A percentile compares a stretch with the other conserved stretches of the same genome.
Evolutionary conservation across 1,140 invertebrate genomes (phyloP).

Genomic region (Orchestia grillus): DNA sequence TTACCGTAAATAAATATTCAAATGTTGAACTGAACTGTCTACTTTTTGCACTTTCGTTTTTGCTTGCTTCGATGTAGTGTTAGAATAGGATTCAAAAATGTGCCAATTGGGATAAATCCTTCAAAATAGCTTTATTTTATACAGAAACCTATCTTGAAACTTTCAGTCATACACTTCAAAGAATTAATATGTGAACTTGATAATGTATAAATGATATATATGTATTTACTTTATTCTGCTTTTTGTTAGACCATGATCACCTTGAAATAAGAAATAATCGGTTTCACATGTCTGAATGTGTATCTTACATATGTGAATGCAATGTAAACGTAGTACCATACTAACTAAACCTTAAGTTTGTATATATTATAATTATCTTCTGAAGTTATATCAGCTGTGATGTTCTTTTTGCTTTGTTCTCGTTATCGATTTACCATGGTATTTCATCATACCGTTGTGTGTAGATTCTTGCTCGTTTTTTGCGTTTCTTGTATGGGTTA

Average conservation of each 20-base stretch:
- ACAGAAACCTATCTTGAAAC: background rate
- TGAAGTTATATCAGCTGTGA: background rate
- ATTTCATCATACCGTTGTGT: background rate
- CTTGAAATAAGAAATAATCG: background rate
- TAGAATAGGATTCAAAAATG: background rate
- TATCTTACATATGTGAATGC: slow-evolving; percentile 27
- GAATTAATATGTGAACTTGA: background rate
- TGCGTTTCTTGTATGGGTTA: background rate
- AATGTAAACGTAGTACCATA: background rate
- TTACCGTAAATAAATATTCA: background rate
- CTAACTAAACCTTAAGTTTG: background rate
- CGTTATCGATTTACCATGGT: background rate
- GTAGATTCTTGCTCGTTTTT: slow-evolving; percentile 15
- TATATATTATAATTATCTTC: slow-evolving; percentile 17
- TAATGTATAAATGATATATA: slow-evolving; percentile 13
- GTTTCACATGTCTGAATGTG: background rate
- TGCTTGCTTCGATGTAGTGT: background rate
- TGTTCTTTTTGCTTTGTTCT: slow-evolving; percentile 16
- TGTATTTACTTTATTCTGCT: background rate
- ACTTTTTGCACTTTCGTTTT: background rate
- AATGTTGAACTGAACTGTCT: background rate
- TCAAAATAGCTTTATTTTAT: background rate
- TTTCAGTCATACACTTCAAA: background rate
- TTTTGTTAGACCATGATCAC: background rate
- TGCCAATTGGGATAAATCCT: background rate